A percentile compares a stretch with the other conserved stretches of the same genome.
These are phyloP conservation scores for Apeira syringaria DNA, from an alignment of 2,888 invertebrate species.

Conservation along the genomic window DNA sequence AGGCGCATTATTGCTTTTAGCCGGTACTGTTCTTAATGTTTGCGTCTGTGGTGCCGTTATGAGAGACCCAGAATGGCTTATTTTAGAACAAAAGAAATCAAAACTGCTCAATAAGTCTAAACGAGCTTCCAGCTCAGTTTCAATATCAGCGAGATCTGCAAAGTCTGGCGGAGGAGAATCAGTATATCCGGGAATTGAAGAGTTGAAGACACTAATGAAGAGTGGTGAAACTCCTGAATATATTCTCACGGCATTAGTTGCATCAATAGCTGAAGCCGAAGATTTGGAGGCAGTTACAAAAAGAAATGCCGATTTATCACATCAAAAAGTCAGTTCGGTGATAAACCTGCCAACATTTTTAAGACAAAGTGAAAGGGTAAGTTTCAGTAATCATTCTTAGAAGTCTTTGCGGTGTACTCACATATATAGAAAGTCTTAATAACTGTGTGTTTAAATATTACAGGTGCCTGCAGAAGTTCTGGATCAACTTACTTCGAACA, in stretches of 20 bases:
- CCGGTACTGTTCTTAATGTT: slow-evolving; percentile 93
- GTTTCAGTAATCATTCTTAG: slow-evolving; percentile 1
- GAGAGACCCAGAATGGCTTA: slow-evolving; percentile 94
- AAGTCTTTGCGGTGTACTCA: too few species aligned
- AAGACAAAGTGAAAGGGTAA: slow-evolving; percentile 88
- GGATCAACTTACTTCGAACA: slow-evolving; percentile 85
- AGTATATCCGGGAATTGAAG: slow-evolving; percentile 86
- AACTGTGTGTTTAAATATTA: slow-evolving; percentile 22
- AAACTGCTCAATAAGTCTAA: slow-evolving; percentile 76
- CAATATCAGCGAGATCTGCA: slow-evolving; percentile 77
- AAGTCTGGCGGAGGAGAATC: slow-evolving; percentile 79
- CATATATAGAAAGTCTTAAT: too few species aligned
- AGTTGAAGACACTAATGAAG: slow-evolving; percentile 87
- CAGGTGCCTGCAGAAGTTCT: slow-evolving; percentile 89
- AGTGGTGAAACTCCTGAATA: slow-evolving; percentile 88
- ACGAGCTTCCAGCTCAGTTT: slow-evolving; percentile 77
- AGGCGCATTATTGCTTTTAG: slow-evolving; percentile 89
- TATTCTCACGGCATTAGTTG: slow-evolving; percentile 84
- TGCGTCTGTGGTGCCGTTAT: slow-evolving; percentile 94
- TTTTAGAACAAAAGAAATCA: slow-evolving; percentile 85
- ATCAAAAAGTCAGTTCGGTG: slow-evolving; percentile 85
- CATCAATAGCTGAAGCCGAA: slow-evolving; percentile 81
- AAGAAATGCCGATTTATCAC: slow-evolving; percentile 71
- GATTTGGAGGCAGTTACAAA: slow-evolving; percentile 71
- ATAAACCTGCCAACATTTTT: slow-evolving; percentile 92